These are phyloP conservation scores for Trachelus iudaicus DNA, from an alignment of 2,888 invertebrate genomes.

Conservation along the genomic window DNA sequence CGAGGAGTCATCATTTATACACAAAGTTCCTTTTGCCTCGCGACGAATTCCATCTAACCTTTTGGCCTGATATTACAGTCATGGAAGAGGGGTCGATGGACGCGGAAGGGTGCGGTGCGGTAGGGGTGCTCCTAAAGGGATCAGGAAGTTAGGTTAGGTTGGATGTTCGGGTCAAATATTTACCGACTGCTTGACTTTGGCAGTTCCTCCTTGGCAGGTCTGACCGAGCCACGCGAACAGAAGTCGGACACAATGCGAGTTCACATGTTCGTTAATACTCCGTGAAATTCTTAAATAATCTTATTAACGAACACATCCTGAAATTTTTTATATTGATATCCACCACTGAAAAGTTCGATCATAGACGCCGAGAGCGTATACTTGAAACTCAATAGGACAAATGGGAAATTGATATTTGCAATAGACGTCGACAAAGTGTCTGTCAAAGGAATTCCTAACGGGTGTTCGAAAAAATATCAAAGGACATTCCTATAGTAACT, in stretches of 20 bases:
- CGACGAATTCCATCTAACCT: neutral
- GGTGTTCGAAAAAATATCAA: neutral
- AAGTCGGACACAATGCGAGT: neutral
- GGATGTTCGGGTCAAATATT: conserved; percentile 49
- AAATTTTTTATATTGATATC: neutral
- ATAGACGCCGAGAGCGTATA: neutral
- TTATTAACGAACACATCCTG: neutral
- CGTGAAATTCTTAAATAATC: neutral
- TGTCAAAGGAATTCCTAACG: neutral
- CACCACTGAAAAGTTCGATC: neutral
- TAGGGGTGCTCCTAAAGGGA: neutral
- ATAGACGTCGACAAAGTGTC: neutral
- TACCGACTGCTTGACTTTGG: conserved; percentile 47
- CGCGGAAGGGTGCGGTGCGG: neutral
- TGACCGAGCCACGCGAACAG: neutral
- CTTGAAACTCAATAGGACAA: neutral
- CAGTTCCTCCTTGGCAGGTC: neutral
- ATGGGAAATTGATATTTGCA: neutral
- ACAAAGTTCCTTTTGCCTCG: neutral
- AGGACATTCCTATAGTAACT: neutral
- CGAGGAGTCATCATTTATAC: neutral
- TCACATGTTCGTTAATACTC: neutral
- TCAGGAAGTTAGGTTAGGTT: neutral
- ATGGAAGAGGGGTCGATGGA: neutral
- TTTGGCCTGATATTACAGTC: conserved; percentile 12